Base-by-base conservation (phyloP, 2,888 invertebrate species). In the Drosophila picticornis region DNA sequence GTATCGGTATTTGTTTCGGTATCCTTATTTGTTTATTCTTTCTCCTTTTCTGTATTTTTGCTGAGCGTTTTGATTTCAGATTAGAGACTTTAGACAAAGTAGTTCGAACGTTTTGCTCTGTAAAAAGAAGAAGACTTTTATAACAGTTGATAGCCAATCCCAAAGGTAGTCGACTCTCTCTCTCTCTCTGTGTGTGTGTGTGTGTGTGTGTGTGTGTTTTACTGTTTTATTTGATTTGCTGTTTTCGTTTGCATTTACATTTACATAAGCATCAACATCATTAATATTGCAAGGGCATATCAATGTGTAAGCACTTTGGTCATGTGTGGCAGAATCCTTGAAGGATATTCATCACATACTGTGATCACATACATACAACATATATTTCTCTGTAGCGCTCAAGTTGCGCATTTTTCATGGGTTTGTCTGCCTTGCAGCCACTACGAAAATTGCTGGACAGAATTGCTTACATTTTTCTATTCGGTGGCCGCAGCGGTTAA, bases 261-360 rank as follows among this genome's bases (percentile, higher is more conserved):
- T 53, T 55, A 80, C 88, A 88, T 88, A 77, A 80, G 81, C 83
- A 82, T 75, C 77, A 69, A 80, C 83, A 84, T 84, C 88, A 83
- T 88, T 88, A 88, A 85, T 86, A 86, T 88, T 88, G 80, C 66
- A 75, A 62, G 71, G 66, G 74, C 70, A 72, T 79, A 71, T 81
- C 82, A 78, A 72, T 83, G 72, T 66, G 62, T 69, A 72, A 77
- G 70, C 81, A 78, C 68, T 74, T 58, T 63, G 34, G 67, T 31
- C 32, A 27, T 59, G 51, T 50, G 19, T 48, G 65, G 4, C 25
- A 4, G 25, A 4, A 16, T 46, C 46, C 46, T 25, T 25, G 9
- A 16, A 25, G 46, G 25, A 27, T 16, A 46, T 46, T 25, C 25
- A 25, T 25, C 46, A 43, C 43, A 43, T 6, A 6, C 43, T 11